These are phyloP conservation scores for Tenodera sinensis DNA, from an alignment of 2,888 invertebrate genomes.

Conservation along the genomic window DNA sequence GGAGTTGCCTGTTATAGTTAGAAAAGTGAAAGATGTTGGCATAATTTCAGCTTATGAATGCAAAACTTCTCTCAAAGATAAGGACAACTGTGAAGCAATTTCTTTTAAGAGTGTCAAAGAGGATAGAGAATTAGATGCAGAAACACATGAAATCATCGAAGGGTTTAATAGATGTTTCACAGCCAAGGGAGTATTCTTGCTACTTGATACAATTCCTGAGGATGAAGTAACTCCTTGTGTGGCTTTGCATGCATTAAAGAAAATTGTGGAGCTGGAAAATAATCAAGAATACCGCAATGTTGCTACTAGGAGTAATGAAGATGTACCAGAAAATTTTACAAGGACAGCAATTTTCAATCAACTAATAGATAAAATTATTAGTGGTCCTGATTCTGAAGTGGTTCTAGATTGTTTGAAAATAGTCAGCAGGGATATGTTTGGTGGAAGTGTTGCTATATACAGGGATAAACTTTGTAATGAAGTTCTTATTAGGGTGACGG, in stretches of 20 bases:
- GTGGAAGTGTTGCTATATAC: constrained; percentile 39
- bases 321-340: constrained; percentile 42
- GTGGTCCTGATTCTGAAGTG: constrained; percentile 42
- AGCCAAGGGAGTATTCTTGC: constrained; percentile 42
- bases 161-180: constrained; percentile 40
- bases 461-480: constrained; percentile 58
- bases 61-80: not conserved
- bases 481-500: constrained; percentile 56
- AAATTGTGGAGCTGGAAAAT: constrained; percentile 48
- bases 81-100: not conserved
- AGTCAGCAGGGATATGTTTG: constrained; percentile 42
- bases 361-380: constrained; percentile 48
- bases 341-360: constrained; percentile 47
- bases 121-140: constrained; percentile 15
- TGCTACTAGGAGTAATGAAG: constrained; percentile 33
- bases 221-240: constrained; percentile 49
- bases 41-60: not conserved
- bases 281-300: constrained; percentile 39
- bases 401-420: constrained; percentile 46
- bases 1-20: constrained; percentile 63
- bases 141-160: constrained; percentile 37
- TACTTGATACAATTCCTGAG: constrained; percentile 47
- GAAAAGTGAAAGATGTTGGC: constrained; percentile 40
- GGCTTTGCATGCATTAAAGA: constrained; percentile 46
- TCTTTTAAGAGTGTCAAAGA: constrained; percentile 31